Percentiles rank a stretch among this genome's conserved stretches.
Evolutionary conservation across 2,888 invertebrate species (phyloP).

Genomic region (Netelia virgata): DNA sequence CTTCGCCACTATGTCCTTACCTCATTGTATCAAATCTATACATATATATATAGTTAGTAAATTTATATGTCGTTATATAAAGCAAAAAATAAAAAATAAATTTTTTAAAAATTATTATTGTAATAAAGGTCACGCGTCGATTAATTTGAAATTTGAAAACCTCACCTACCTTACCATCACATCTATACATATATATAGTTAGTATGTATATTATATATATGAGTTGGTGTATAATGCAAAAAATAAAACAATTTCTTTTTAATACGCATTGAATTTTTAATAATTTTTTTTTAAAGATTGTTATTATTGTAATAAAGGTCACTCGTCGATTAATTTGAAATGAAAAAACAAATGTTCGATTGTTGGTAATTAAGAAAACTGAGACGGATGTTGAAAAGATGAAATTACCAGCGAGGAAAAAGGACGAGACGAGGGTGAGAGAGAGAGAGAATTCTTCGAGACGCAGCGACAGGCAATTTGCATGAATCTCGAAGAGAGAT

Average conservation of each 20-base stretch:
- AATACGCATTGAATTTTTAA: too few relatives aligned
- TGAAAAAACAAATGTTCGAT: slow-evolving; percentile 17
- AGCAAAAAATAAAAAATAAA: too few relatives aligned
- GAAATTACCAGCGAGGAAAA: slow-evolving; percentile 7
- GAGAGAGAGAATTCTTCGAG: slow-evolving; percentile 23
- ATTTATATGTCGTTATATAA: too few relatives aligned
- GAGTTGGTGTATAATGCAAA: too few relatives aligned
- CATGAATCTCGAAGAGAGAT: slow-evolving; percentile 58
- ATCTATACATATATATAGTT: too few relatives aligned
- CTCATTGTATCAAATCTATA: slow-evolving; percentile 53
- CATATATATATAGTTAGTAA: too few relatives aligned
- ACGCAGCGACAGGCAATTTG: slow-evolving; percentile 63
- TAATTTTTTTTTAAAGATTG: background rate
- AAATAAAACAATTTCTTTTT: too few relatives aligned
- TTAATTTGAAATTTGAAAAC: background rate
- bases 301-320: slow-evolving; percentile 16
- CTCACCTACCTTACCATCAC: too few relatives aligned
- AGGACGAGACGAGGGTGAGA: slow-evolving; percentile 34
- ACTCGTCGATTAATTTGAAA: background rate
- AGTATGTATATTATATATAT: too few relatives aligned
- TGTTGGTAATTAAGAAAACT: slow-evolving; percentile 36
- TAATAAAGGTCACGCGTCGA: slow-evolving; percentile 10
- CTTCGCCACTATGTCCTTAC: slow-evolving; percentile 51
- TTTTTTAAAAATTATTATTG: slow-evolving; percentile 1
- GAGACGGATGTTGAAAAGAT: slow-evolving; percentile 25